Conservation (phyloP, 2,888 invertebrate species). For the Palloptera scutellata region DNA sequence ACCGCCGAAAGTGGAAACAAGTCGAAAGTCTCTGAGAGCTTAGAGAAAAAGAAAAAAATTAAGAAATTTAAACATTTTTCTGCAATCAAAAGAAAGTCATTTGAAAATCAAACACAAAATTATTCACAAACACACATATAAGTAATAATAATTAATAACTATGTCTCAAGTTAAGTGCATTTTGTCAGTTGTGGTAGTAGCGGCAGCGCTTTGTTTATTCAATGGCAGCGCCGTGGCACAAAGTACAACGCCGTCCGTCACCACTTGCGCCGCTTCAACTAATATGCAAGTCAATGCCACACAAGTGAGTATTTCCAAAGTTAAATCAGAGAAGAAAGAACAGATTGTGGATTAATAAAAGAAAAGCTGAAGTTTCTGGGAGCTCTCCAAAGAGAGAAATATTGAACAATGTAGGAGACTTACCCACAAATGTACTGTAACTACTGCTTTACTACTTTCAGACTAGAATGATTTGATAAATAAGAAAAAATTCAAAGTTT, state of each 20-base stretch:
- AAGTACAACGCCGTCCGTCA: background rate
- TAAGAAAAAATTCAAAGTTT: too few relatives aligned
- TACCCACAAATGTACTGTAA: too few relatives aligned
- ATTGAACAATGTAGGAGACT: too few relatives aligned
- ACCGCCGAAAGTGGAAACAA: background rate
- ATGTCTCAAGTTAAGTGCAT: background rate
- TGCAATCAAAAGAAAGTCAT: background rate
- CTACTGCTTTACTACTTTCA: too few relatives aligned
- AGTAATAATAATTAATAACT: too few relatives aligned
- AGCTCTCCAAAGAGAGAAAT: too few relatives aligned
- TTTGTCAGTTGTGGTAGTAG: background rate
- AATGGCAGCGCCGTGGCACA: constrained; percentile 3
- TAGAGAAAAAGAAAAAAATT: too few relatives aligned
- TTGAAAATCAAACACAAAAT: too few relatives aligned
- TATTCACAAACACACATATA: too few relatives aligned
- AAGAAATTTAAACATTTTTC: background rate
- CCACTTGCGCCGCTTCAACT: background rate
- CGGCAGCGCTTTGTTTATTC: background rate
- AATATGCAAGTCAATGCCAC: constrained; percentile 8
- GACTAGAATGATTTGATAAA: too few relatives aligned
- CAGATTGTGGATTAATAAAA: background rate
- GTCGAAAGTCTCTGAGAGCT: too few relatives aligned
- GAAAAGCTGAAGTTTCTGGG: background rate
- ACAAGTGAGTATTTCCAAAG: constrained; percentile 14
- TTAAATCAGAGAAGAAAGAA: background rate